phyloP scores from a whole-genome alignment of 2,888 invertebrate genomes.

The Oxytorus armatus region DNA sequence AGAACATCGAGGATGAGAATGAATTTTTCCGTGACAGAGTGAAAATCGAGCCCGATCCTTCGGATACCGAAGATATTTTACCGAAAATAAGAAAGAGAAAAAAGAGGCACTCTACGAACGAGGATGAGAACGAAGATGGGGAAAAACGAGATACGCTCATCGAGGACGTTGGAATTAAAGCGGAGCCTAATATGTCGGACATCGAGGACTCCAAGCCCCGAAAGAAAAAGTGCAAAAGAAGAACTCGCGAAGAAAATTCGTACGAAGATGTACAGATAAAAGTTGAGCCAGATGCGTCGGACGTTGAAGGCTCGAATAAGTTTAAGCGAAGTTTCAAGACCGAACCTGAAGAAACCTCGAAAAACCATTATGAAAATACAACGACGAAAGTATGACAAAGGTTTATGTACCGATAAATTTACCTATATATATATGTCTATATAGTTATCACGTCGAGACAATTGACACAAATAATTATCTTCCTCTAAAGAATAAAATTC shows the following conservation, averaged over 20 bases:
- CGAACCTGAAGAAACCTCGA: slow-evolving; percentile 33
- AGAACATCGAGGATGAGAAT: slow-evolving; percentile 4
- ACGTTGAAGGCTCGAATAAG: slow-evolving; percentile 40
- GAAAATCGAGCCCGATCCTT: slow-evolving; percentile 62
- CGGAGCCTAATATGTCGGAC: slow-evolving; percentile 58
- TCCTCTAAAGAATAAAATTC: slow-evolving; percentile 13
- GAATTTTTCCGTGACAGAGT: slow-evolving; percentile 62
- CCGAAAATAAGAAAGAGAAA: slow-evolving; percentile 31
- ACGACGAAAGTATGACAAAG: slow-evolving; percentile 9
- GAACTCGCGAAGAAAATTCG: slow-evolving; percentile 70
- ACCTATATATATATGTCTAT: slow-evolving; percentile 6
- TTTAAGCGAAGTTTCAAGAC: slow-evolving; percentile 15
- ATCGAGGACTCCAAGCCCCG: slow-evolving; percentile 39
- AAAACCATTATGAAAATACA: not conserved
- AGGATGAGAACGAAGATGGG: not conserved
- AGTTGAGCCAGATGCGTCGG: slow-evolving; percentile 54
- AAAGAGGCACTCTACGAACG: slow-evolving; percentile 18
- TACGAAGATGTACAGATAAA: slow-evolving; percentile 33
- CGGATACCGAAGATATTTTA: slow-evolving; percentile 53
- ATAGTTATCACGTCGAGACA: slow-evolving; percentile 2
- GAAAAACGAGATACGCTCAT: slow-evolving; percentile 6
- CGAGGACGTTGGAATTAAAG: slow-evolving; percentile 47
- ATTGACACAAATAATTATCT: slow-evolving; percentile 16
- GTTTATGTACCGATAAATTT: slow-evolving; percentile 3
- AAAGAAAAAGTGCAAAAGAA: slow-evolving; percentile 60